phyloP scores from a whole-genome alignment of 2,888 invertebrate species.

The Alloplasta piceator region DNA sequence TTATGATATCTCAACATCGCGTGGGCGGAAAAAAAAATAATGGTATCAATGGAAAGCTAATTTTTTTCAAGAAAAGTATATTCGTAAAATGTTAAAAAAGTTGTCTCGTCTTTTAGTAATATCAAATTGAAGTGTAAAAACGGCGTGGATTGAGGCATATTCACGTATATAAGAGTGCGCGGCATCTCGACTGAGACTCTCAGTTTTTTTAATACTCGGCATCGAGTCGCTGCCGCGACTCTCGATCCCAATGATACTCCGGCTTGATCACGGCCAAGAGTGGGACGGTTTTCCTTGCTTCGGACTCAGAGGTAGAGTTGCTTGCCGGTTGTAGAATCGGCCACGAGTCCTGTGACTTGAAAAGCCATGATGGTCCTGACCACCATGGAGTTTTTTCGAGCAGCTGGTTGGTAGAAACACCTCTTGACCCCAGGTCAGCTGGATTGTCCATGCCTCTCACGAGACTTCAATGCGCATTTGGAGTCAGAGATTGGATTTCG shows the following conservation, averaged over 20 bases:
- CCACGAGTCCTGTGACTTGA: conserved; percentile 14
- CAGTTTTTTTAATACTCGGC: too few relatives aligned
- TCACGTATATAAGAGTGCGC: too few relatives aligned
- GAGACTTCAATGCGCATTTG: conserved; percentile 48
- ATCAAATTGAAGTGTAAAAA: too few relatives aligned
- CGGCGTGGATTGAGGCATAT: too few relatives aligned
- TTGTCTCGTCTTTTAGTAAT: too few relatives aligned
- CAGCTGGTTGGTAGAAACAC: conserved; percentile 30
- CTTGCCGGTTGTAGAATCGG: neutral
- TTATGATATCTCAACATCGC: too few relatives aligned
- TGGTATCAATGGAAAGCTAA: too few relatives aligned
- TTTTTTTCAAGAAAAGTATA: too few relatives aligned
- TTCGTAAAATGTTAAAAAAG: too few relatives aligned
- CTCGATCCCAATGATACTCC: conserved; percentile 39
- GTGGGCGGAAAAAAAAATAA: too few relatives aligned
- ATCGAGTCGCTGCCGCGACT: too few relatives aligned
- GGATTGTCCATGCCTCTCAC: conserved; percentile 45
- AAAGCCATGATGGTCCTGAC: conserved; percentile 44
- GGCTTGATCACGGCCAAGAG: conserved; percentile 1
- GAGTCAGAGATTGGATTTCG: conserved; percentile 65
- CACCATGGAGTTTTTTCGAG: conserved; percentile 19
- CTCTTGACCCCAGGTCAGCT: conserved; percentile 42
- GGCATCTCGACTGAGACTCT: too few relatives aligned
- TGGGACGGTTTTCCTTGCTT: neutral
- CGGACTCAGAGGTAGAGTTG: neutral